Evolutionary conservation across 2,888 invertebrate species (phyloP), one percentile per base, ranked within the genome.

Genomic region (Tiliacea citrago): DNA sequence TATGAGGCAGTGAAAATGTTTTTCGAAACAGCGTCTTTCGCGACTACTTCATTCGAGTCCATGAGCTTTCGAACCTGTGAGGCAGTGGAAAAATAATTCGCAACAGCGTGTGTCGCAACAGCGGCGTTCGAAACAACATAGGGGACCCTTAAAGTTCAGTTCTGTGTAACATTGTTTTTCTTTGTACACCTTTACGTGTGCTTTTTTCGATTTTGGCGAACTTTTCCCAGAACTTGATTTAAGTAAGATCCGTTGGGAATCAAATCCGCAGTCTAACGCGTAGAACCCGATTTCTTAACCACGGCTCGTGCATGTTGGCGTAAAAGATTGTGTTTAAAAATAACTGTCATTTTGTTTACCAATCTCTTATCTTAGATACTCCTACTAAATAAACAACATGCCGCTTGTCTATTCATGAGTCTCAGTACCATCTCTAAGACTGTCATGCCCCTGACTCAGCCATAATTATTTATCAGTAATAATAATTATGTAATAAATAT

Each of bases 141-240:
- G n/a, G n/a, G n/a, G n/a, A n/a, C n/a, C n/a, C n/a, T n/a, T 68
- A 47, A 47, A 68, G 29, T 77, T 60, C 16, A 47, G 51, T 45
- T 39, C 35, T 35, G n/a, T 58, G 9, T 51, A 6, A 29, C 12
- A 2, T 47, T 49, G n/a, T 45, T 29, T 18, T 39, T 47, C 1
- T 9, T 29, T 9, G 49, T 0, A 13, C 10, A 9, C 21, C 16
- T 16, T 35, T 16, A 18, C n/a, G 21, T 47, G n/a, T 21, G 42
- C 4, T 45, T 18, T 45, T 29, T 42, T 73, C 2, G 10, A 51
- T 61, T 51, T 60, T 53, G 35, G 3, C 16, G 18, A 39, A 10
- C 51, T 42, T 53, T 24, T 35, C 12, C 51, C 6, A 51, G 3
- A 61, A 8, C 8, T 42, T 42, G n/a, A n/a, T n/a, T n/a, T n/a